phyloP scores from a whole-genome alignment of 2,888 invertebrate genomes.

The Drosophila meridiana region DNA sequence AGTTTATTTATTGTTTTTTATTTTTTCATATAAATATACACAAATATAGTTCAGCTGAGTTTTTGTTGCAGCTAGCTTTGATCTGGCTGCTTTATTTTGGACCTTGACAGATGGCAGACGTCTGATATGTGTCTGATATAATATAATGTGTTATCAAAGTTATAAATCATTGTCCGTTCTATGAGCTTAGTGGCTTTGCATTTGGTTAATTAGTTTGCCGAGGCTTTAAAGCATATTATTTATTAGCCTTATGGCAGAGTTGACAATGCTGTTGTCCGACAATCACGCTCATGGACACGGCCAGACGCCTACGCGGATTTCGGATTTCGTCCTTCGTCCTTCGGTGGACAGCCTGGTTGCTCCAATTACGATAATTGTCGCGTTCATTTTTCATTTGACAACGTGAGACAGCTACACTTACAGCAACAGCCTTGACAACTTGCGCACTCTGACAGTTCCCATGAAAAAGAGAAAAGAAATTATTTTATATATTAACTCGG shows the following conservation, averaged over 20 bases:
- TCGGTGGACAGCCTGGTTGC: slow-evolving; percentile 29
- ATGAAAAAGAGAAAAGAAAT: slow-evolving; percentile 22
- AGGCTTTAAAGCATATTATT: slow-evolving; percentile 56
- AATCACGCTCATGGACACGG: neutral
- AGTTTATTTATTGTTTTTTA: neutral
- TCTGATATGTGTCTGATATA: slow-evolving; percentile 37
- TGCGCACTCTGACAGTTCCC: slow-evolving; percentile 52
- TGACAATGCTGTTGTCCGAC: slow-evolving; percentile 10
- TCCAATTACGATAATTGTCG: slow-evolving; percentile 79
- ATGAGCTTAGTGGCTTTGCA: slow-evolving; percentile 36
- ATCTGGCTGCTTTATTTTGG: slow-evolving; percentile 19
- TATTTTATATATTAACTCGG: slow-evolving; percentile 15
- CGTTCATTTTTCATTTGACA: slow-evolving; percentile 80
- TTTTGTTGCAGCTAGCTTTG: slow-evolving; percentile 36
- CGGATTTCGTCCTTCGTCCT: slow-evolving; percentile 14
- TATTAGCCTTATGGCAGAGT: slow-evolving; percentile 32
- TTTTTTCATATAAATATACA: neutral
- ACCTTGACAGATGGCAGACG: slow-evolving; percentile 53
- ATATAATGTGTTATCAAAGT: slow-evolving; percentile 31
- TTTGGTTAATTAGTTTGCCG: slow-evolving; percentile 71
- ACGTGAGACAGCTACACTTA: slow-evolving; percentile 45
- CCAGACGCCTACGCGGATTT: neutral
- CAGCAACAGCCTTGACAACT: slow-evolving; percentile 59
- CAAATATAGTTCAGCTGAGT: slow-evolving; percentile 9
- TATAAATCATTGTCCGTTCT: slow-evolving; percentile 57